Evolutionary conservation across 2,888 invertebrate genomes (phyloP), one percentile per base, ranked within the genome.

Genomic region (Trachelus troglodyta): DNA sequence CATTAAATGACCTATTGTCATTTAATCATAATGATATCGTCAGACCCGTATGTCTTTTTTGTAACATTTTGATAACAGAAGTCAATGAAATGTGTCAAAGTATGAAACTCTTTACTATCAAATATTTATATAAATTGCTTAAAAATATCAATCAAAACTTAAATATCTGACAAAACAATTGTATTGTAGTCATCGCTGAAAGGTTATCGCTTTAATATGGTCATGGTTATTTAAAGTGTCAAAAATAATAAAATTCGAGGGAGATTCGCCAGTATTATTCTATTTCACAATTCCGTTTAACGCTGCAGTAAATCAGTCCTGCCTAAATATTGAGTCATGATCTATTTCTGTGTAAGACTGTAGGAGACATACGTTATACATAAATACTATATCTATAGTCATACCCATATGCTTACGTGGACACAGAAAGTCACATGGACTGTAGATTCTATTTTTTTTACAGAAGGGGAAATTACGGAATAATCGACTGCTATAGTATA

Each of bases 251-350:
- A 40, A 40, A 56, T 56, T 56, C 56, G 56, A 2, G 9, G 6
- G 23, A 56, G 23, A 56, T 56, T 56, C 56, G 56, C 15, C 56
- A 23, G 23, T 56, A 56, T 23, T 56, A 56, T 23, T 23, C 23
- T 56, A 56, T 56, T 56, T 23, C 56, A 56, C 56, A 2, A 56
- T 23, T 56, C 9, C 56, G 56, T 56, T 56, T 56, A 56, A 56
- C 9, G 71, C 23, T 69, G 69, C 12, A 69, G 73, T 75, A 80
- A 76, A 77, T 75, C 75, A 80, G 56, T 40, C 80, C 83, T 84
- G 83, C 83, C 87, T 81, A 87, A 86, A 87, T 87, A 87, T 86
- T 86, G 87, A 88, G 86, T 87, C 87, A 87, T 83, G 35, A 69
- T 83, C 82, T 87, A 87, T 87, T 87, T 87, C 83, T 83, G 86